These are phyloP conservation scores for Lycophotia porphyrea DNA, from an alignment of 2,888 invertebrate genomes.

Conservation along the genomic window DNA sequence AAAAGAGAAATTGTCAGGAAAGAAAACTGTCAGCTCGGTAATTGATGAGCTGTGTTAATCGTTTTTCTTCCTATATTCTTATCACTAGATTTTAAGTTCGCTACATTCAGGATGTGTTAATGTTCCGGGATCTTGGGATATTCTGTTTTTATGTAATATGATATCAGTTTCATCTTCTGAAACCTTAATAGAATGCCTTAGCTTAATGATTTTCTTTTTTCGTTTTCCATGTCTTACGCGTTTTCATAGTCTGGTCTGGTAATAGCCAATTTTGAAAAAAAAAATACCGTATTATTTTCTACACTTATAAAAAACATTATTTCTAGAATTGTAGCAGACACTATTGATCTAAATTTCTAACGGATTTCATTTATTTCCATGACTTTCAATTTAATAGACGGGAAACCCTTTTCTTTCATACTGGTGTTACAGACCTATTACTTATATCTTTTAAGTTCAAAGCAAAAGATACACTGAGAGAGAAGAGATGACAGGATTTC, in stretches of 20 bases:
- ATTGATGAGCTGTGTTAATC: conserved; percentile 34
- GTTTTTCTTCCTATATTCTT: conserved; percentile 22
- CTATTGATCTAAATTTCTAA: background rate
- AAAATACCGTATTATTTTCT: background rate
- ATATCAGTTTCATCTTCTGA: background rate
- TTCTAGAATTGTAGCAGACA: background rate
- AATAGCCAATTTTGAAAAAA: background rate
- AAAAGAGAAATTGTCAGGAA: conserved; percentile 44
- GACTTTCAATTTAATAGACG: conserved; percentile 1
- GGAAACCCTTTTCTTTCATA: background rate
- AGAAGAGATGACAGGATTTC: background rate
- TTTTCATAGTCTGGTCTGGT: too few relatives aligned
- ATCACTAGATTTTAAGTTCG: background rate
- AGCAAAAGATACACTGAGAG: background rate
- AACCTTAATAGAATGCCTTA: background rate
- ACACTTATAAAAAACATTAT: background rate
- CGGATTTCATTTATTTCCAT: conserved; percentile 8
- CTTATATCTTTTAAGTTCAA: too few relatives aligned
- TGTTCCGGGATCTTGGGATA: background rate
- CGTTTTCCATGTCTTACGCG: background rate
- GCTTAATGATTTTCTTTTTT: background rate
- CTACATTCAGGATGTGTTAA: background rate
- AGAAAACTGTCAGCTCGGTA: conserved; percentile 31
- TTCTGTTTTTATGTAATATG: background rate
- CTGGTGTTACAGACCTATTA: too few relatives aligned